Conservation (phyloP, 2,888 invertebrate genomes). For the Drosophila nr. perissopoda region DNA sequence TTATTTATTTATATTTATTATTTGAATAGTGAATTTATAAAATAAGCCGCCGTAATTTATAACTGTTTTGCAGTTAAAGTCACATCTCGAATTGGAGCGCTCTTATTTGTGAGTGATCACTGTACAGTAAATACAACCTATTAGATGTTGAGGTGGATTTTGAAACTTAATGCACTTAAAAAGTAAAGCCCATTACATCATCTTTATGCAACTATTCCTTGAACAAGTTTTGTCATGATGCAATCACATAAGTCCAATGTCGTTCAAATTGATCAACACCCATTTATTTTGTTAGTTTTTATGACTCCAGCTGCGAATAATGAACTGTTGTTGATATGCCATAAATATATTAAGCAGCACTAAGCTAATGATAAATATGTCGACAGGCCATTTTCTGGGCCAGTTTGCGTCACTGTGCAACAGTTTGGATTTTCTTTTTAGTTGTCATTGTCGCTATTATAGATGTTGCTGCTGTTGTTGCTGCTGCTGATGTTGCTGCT, state of each 20-base stretch:
- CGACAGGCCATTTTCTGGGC: conserved; percentile 17
- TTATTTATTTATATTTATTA: not conserved
- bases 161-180: not conserved
- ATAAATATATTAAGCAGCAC: conserved; percentile 32
- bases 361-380: conserved; percentile 39
- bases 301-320: conserved; percentile 13
- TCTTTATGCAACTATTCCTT: not conserved
- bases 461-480: conserved; percentile 5
- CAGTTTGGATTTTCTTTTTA: conserved; percentile 38
- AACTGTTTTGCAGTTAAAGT: not conserved
- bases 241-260: not conserved
- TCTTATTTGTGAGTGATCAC: not conserved
- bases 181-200: conserved; percentile 3
- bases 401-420: conserved; percentile 40
- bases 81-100: not conserved
- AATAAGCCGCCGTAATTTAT: not conserved
- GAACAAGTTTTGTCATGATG: conserved; percentile 10
- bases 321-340: conserved; percentile 27
- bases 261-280: conserved; percentile 4
- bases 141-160: not conserved
- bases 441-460: conserved; percentile 20
- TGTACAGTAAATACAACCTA: not conserved
- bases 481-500: not conserved
- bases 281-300: conserved; percentile 17
- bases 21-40: not conserved